These are phyloP conservation scores for Australoheros scitulus DNA, from an alignment of 2,113 vertebrate species.

Conservation along the genomic window DNA sequence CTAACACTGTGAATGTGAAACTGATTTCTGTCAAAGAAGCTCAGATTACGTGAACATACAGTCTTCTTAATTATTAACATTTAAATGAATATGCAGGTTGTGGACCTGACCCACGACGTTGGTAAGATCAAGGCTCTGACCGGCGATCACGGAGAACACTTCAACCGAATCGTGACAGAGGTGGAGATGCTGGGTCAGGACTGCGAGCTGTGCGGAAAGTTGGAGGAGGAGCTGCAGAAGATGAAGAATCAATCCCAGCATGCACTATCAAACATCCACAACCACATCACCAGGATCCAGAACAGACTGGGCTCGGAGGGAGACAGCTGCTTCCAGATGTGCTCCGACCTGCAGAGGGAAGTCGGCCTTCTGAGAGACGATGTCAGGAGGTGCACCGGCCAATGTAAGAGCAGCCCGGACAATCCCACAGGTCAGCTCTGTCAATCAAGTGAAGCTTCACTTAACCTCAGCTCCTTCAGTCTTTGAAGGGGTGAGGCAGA, in stretches of 20 bases:
- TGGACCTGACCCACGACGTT: constrained; percentile 78
- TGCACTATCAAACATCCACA: constrained; percentile 78
- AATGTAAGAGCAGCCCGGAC: constrained; percentile 48
- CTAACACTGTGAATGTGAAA: background rate
- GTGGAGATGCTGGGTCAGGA: constrained; percentile 74
- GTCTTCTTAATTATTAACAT: background rate
- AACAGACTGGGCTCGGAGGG: constrained; percentile 62
- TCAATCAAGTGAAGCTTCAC: background rate
- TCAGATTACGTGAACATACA: background rate
- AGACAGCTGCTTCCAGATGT: constrained; percentile 74
- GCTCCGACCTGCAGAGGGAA: constrained; percentile 78
- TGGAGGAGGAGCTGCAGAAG: constrained; percentile 75
- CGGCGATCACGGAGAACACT: constrained; percentile 73
- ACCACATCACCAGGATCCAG: constrained; percentile 60
- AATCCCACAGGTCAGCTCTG: constrained; percentile 57
- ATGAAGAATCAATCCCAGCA: constrained; percentile 82
- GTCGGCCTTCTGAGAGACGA: constrained; percentile 79
- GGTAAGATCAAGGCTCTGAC: constrained; percentile 76
- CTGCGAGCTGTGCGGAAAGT: constrained; percentile 69
- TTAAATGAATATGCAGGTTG: constrained; percentile 59
- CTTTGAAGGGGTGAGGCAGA: too few relatives aligned
- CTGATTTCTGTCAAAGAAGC: background rate
- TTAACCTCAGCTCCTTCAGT: background rate
- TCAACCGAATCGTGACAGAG: constrained; percentile 76
- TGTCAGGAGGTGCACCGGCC: constrained; percentile 75